Evolutionary conservation across 2,888 invertebrate species (phyloP).

Genomic region (Polyploca ridens): DNA sequence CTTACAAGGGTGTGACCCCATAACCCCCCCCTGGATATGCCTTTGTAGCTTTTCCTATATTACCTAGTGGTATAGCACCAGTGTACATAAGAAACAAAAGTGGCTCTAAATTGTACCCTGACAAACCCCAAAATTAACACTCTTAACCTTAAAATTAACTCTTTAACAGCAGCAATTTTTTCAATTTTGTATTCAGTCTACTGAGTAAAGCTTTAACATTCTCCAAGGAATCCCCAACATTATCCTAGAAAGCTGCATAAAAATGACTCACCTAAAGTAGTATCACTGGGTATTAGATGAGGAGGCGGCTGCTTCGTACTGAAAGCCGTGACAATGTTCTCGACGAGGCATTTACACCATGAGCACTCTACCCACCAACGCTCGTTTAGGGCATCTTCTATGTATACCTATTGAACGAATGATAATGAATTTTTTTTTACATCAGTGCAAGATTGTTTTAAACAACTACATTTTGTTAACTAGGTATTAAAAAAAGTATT

Average conservation of each 20-base stretch:
- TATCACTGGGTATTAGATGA: slow-evolving; percentile 87
- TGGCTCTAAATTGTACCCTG: not conserved
- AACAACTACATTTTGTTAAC: too few relatives aligned
- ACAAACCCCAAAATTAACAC: not conserved
- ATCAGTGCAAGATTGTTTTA: too few relatives aligned
- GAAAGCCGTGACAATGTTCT: slow-evolving; percentile 95
- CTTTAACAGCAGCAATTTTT: too few relatives aligned
- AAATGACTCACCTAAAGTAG: slow-evolving; percentile 61
- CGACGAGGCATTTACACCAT: slow-evolving; percentile 95
- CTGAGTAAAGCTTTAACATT: too few relatives aligned
- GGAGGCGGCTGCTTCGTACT: slow-evolving; percentile 91
- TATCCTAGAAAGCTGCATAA: too few relatives aligned
- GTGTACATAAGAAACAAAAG: not conserved
- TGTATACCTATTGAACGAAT: too few relatives aligned
- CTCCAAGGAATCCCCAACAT: too few relatives aligned
- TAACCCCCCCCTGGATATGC: too few relatives aligned
- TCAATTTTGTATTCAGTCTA: too few relatives aligned
- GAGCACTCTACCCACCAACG: slow-evolving; percentile 97
- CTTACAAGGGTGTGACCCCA: too few relatives aligned
- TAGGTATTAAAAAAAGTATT: too few relatives aligned
- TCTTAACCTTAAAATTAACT: not conserved
- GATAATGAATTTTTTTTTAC: too few relatives aligned
- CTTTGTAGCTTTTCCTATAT: not conserved
- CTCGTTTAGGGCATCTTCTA: slow-evolving; percentile 97
- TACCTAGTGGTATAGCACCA: not conserved